Evolutionary conservation across 2,113 vertebrate species (phyloP), one percentile per base, ranked within the genome.

Genomic region (Triplophysa dalaica): DNA sequence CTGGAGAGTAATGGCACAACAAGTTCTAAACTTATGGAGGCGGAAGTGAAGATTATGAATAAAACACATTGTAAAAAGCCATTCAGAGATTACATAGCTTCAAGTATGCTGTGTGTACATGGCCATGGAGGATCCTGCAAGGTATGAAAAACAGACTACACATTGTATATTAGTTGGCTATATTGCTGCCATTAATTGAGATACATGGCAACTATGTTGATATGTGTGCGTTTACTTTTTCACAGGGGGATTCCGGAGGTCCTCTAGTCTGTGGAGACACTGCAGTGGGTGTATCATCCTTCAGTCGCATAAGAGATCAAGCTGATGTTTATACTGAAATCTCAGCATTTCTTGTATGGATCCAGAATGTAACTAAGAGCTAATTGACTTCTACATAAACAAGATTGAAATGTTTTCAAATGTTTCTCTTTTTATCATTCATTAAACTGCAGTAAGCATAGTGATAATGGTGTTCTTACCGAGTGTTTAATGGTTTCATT

Each of bases 161-260:
- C 19, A 19, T 29, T 29, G 29, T 29, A 29, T 29, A 4, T 12
- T 65, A 33, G 10, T 12, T 12, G 43, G 4, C 61, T 29, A 29
- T 62, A 26, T 24, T 26, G 12, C 8, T 2, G 9, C 43, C 11
- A 11, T 10, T n/a, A 9, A 8, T n/a, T n/a, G 54, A 8, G 54
- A 9, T 56, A 67, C 19, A 19, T 68, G 9, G 8, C 21, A 52
- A 9, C 26, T 70, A 22, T 52, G 14, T 29, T 70, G 67, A 52
- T 52, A 13, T 70, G 17, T 69, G 22, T 58, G 43, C 43, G 11
- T 33, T 56, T 17, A 6, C 4, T n/a, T 70, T 16, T 17, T 78
- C 19, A 13, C 83, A 84, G 80, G 79, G 70, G n/a, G 83, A 84
- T 63, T 82, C 64, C 8, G 79, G 79, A 9, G 80, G 83, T 38